Evolutionary conservation across 2,797 vertebrate species (phyloP).

Genomic region (Dicrostonyx torquatus): DNA sequence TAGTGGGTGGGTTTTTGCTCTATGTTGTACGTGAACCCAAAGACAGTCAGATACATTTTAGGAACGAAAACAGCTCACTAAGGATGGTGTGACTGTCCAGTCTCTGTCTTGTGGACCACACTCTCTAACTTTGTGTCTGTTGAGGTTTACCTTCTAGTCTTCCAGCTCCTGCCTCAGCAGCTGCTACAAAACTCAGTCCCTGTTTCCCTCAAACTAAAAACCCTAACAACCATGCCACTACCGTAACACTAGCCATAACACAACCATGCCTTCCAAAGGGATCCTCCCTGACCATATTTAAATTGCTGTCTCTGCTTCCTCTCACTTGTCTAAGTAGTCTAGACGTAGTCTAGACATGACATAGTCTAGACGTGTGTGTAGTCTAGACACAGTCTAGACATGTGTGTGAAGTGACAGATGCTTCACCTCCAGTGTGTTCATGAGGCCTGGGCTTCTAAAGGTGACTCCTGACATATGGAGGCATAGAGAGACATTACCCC

Average conservation of each 20-base stretch:
- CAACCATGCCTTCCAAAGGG: not conserved
- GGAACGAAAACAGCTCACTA: slow-evolving; percentile 40
- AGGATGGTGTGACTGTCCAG: not conserved
- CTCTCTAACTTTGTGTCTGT: not conserved
- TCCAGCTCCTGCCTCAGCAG: not conserved
- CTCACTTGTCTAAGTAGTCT: not conserved
- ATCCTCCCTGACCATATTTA: not conserved
- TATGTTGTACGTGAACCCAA: slow-evolving; percentile 12
- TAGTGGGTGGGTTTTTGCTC: slow-evolving; percentile 11
- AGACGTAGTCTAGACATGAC: not conserved
- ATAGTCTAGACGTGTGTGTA: no score
- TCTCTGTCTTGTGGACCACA: not conserved
- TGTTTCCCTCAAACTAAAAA: not conserved
- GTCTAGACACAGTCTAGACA: not conserved
- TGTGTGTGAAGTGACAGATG: not conserved
- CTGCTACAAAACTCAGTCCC: not conserved
- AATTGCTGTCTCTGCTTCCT: not conserved
- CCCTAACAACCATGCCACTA: not conserved
- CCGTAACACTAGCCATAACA: not conserved
- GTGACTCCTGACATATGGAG: not conserved
- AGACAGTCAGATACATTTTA: slow-evolving; percentile 43
- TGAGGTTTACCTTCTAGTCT: not conserved
- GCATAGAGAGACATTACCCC: not conserved
- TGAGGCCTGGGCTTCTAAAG: not conserved
- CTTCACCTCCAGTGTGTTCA: not conserved